Evolutionary conservation across 53 echinoderm and acorn worm genomes (phyloP), one percentile per base, ranked within the genome.

Genomic region (Hippasteria phrygiana): DNA sequence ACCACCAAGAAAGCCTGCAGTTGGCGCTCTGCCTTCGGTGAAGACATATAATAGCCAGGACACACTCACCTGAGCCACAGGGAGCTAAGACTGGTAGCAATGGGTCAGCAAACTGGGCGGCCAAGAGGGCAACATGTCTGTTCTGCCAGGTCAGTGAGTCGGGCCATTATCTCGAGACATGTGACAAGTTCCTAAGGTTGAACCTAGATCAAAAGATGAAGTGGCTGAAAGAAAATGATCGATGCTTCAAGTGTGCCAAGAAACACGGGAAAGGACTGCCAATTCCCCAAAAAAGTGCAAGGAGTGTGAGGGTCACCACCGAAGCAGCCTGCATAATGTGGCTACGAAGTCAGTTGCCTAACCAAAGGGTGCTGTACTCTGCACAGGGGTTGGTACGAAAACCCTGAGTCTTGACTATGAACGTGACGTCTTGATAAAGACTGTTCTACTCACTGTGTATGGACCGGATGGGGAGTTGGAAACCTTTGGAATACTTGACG

Each of bases 261-360:
- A 71, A 39, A 39, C 71, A 71, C 29, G 38, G 71, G n/a, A 3
- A 71, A 71, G 20, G 71, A 71, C 16, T 38, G 71, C 71, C 71
- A 71, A n/a, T 62, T 62, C 24, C 62, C 62, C 9, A 62, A 10
- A 20, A 62, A 62, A 62, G 32, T 71, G 71, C 71, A 71, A 71
- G 27, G 40, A 37, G 17, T 71, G 71, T 39, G 71, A 71, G 20
- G 37, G 71, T 36, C 38, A 71, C 38, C 71, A 71, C 20, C 40
- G 40, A 18, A 71, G 39, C 71, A 71, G 71, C 71, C 39, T 71
- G 20, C 71, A 71, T 71, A 39, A 71, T 16, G 40, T 71, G 38
- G 71, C 71, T 18, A 71, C 40, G 14, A 71, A 16, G 40, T 27
- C 71, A 71, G 20, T 14, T 38, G 22, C 71, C 4, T 17, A 39